Evolutionary conservation across 2,888 invertebrate genomes (phyloP).

Genomic region (Eueremaeus valkanovi): DNA sequence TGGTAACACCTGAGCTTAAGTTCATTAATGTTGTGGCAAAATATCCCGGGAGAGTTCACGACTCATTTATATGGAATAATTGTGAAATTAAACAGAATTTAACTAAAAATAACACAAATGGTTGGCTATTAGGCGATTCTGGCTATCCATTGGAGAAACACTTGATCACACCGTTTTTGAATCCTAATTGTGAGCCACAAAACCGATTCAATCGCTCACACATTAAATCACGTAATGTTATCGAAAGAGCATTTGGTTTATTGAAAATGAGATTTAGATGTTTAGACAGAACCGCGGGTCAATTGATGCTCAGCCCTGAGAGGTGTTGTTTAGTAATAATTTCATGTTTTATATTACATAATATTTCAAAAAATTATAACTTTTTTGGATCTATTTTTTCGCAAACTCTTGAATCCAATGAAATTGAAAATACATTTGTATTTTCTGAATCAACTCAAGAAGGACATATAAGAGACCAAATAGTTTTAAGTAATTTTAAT

Average conservation of each 20-base stretch:
- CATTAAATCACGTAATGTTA: not conserved
- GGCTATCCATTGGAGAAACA: not conserved
- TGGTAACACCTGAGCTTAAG: conserved; percentile 50
- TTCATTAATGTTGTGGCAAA: conserved; percentile 44
- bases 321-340: not conserved
- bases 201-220: not conserved
- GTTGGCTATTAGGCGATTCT: not conserved
- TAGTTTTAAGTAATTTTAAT: too few species aligned
- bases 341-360: not conserved
- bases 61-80: conserved; percentile 41
- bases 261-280: conserved; percentile 9
- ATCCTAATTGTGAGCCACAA: not conserved
- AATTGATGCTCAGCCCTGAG: not conserved
- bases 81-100: not conserved
- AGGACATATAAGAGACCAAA: too few species aligned
- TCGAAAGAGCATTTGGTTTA: not conserved
- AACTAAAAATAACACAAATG: not conserved
- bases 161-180: not conserved
- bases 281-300: not conserved
- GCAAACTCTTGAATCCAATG: too few species aligned
- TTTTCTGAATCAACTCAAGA: too few species aligned
- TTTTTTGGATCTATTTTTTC: too few species aligned
- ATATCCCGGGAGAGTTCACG: conserved; percentile 50
- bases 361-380: conserved; percentile 36
- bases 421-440: too few species aligned